Percentiles rank a stretch among this genome's conserved stretches.
Conservation (phyloP, 2,888 invertebrate species). For the Dichetophora obliterata region DNA sequence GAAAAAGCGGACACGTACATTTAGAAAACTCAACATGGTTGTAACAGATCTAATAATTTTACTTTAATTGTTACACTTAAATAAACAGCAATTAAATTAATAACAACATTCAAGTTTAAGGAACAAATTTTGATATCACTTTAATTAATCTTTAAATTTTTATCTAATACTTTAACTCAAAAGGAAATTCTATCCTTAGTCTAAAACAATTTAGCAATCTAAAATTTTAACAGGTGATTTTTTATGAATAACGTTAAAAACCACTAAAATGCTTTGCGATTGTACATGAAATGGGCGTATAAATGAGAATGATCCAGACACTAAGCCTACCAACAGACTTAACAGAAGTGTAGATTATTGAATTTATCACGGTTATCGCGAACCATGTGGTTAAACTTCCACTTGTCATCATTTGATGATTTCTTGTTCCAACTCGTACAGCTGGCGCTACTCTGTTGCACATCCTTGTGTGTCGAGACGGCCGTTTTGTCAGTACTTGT, state of each 20-base stretch:
- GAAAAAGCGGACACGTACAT: neutral
- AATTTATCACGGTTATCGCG: constrained; percentile 65
- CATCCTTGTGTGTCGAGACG: constrained; percentile 39
- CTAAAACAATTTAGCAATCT: neutral
- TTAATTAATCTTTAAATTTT: no score
- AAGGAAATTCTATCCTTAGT: no score
- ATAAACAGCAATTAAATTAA: no score
- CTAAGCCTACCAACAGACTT: constrained; percentile 38
- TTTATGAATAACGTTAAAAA: neutral
- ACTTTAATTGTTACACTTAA: no score
- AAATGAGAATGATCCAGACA: neutral
- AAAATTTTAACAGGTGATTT: neutral
- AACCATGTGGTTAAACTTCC: constrained; percentile 68
- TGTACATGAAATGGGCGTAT: no score
- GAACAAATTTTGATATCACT: no score
- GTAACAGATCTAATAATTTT: no score
- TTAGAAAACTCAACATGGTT: no score
- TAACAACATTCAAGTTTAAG: no score
- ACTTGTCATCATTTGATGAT: constrained; percentile 61
- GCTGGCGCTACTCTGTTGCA: constrained; percentile 42
- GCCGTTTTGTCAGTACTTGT: constrained; percentile 33
- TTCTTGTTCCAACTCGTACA: constrained; percentile 54
- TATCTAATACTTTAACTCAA: no score
- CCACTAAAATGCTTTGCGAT: neutral
- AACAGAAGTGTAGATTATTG: constrained; percentile 67